Evolutionary conservation across 2,888 invertebrate genomes (phyloP).

Genomic region (Entomobrya proxima): DNA sequence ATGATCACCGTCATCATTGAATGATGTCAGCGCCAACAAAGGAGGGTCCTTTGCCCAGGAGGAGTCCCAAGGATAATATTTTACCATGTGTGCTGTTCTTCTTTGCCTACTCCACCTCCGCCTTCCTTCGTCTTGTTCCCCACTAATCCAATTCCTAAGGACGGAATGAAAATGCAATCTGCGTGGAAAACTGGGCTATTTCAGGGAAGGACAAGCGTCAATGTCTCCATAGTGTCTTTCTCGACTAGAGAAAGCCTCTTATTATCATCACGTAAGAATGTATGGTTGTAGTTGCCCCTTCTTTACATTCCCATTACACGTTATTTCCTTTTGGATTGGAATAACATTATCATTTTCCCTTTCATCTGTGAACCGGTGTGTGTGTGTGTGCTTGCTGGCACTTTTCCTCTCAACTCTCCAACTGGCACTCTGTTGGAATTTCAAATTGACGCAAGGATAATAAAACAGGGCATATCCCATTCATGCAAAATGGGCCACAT

Average conservation of each 20-base stretch:
- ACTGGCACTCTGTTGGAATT: neutral
- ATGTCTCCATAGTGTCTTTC: neutral
- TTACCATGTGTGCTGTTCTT: neutral
- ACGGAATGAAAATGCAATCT: conserved; percentile 4
- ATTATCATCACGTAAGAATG: neutral
- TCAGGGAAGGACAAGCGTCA: neutral
- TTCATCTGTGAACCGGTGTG: neutral
- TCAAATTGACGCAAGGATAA: neutral
- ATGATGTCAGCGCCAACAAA: neutral
- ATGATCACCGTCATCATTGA: neutral
- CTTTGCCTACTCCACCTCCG: neutral
- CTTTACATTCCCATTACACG: conserved; percentile 12
- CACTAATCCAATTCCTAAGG: conserved; percentile 30
- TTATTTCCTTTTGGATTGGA: conserved; percentile 21
- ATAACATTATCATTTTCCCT: conserved; percentile 25
- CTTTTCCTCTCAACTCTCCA: neutral
- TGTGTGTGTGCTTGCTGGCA: neutral
- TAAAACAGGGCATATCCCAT: neutral
- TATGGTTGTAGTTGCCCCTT: neutral
- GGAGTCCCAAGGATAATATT: neutral
- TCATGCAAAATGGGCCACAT: conserved; percentile 34
- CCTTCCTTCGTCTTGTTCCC: neutral
- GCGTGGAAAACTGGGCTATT: neutral
- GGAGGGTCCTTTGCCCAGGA: conserved; percentile 22
- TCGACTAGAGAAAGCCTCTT: too few species aligned